A percentile compares a stretch with the other conserved stretches of the same genome.
Conservation (phyloP, 2,797 vertebrate species). For the Hippoglossus hippoglossus region DNA sequence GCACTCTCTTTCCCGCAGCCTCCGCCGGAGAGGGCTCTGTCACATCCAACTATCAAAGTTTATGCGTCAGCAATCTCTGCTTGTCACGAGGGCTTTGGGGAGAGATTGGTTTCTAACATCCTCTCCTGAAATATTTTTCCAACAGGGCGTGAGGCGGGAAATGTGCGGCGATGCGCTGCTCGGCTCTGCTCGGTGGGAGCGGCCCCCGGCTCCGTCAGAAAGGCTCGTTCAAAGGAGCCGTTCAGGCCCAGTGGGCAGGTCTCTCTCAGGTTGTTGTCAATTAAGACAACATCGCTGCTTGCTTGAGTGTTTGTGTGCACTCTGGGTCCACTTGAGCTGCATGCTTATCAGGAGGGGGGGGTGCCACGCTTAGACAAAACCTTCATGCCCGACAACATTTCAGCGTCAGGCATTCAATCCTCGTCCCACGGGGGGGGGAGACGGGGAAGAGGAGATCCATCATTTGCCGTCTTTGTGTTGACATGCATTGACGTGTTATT, state of each 20-base stretch:
- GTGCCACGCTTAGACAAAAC: background rate
- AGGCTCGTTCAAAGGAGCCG: constrained; percentile 16
- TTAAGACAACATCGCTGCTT: constrained; percentile 22
- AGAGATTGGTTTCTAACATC: constrained; percentile 62
- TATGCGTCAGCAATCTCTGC: constrained; percentile 58
- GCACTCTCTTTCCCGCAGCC: constrained; percentile 31
- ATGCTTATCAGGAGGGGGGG: constrained; percentile 6
- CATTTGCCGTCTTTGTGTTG: constrained; percentile 23
- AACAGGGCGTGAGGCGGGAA: constrained; percentile 28
- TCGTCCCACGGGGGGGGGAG: background rate
- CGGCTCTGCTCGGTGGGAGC: constrained; percentile 6
- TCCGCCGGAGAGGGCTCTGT: constrained; percentile 50
- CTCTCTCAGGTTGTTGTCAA: constrained; percentile 46
- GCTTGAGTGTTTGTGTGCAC: constrained; percentile 9
- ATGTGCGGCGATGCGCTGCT: constrained; percentile 9
- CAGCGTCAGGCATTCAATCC: constrained; percentile 15
- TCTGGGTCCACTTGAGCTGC: constrained; percentile 20
- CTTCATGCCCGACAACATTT: constrained; percentile 12
- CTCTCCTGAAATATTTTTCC: constrained; percentile 53
- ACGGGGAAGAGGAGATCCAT: constrained; percentile 28
- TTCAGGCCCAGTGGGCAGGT: constrained; percentile 29
- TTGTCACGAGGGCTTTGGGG: constrained; percentile 60
- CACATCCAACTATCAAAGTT: constrained; percentile 60
- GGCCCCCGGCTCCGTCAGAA: constrained; percentile 10
- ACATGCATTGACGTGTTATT: constrained; percentile 49